Base-by-base conservation (phyloP, 2,888 invertebrate species). In the Fissipunctia ypsillon region DNA sequence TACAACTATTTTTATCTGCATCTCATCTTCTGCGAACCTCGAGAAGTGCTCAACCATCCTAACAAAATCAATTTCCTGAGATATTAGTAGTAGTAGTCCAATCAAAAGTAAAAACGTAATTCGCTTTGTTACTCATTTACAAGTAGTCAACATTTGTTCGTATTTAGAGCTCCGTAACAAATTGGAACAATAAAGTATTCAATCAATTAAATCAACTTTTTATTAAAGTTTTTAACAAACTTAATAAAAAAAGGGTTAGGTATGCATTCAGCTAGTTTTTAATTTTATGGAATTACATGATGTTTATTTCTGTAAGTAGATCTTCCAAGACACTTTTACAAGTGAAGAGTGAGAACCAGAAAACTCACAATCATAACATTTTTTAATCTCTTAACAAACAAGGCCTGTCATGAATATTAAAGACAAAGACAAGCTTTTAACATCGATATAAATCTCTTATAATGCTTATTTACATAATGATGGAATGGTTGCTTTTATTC, bases 391-490 rank as follows among this genome's bases (percentile, higher is more conserved):
- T 28, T 19, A 16, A 35, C 35, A 70, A 71, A 72, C 48, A 57
- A 1, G 16, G 12, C 2, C 12, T 9, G 22, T 54, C 54, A 5
- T n/a, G 16, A 31, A 28, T 54, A 54, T 54, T 16, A 56, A 9
- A 54, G 63, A 63, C 28, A 31, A 63, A 31, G 22, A 64, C 16
- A n/a, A 56, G 31, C 56, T 31, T 63, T 22, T 66, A 66, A 22
- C 64, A 64, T 41, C 64, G 3, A 63, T 66, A 41, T 25, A 38
- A 74, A 60, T 73, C 43, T 60, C 41, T 25, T n/a, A 38, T 16
- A n/a, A 38, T 31, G 12, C 19, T 48, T 74, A 38, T 56, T 57
- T 38, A 43, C 28, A 72, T 45, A 45, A 56, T 45, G 1, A 56
- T 45, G n/a, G 35, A 71, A 69, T 5, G 31, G 1, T 31, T 63